Base-by-base conservation (phyloP, 2,888 invertebrate species). In the Diarsia brunnea region DNA sequence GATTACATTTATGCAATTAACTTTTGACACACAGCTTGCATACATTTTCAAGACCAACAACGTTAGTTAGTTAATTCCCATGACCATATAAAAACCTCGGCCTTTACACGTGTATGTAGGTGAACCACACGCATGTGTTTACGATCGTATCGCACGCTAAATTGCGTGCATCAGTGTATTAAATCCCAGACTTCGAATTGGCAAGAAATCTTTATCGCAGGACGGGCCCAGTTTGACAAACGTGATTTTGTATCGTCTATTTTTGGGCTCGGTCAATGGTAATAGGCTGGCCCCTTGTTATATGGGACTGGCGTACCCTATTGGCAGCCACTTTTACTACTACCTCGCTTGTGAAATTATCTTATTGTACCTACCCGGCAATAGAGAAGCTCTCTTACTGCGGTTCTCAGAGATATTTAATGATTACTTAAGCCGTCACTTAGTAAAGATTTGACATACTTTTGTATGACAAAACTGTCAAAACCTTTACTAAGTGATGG, bases 71-170 rank as follows among this genome's bases (percentile, higher is more conserved):
- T 81, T 78, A 10, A 49, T 43, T 51, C 8, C 21, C 21, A 63
- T 55, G 61, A 60, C 82, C 76, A 43, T 70, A 67, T 61, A 11
- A 55, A 58, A 66, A 61, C 31, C 68, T 73, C 38, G 64, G 12
- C 64, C 72, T 65, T 81, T 24, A 84, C 65, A 71, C 58, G 19
- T 19, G 43, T 19, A 71, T 72, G 81, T 69, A 69, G 68, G 70
- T 73, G 47, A 70, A 81, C 45, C 81, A 63, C 38, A 65, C 16
- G 45, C 16, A 49, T 53, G 66, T 16, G 5, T 71, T 70, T 70
- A 76, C 61, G 77, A 71, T 51, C 3, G 12, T 24, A 43, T 85
- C 63, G 45, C 82, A 84, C 85, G 69, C 71, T 27, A 81, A 84
- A 73, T 77, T n/a, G 81, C 81, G 75, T 81, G 81, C 64, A 58